phyloP scores from a whole-genome alignment of 2,113 vertebrate genomes.

The Serinus canaria region DNA sequence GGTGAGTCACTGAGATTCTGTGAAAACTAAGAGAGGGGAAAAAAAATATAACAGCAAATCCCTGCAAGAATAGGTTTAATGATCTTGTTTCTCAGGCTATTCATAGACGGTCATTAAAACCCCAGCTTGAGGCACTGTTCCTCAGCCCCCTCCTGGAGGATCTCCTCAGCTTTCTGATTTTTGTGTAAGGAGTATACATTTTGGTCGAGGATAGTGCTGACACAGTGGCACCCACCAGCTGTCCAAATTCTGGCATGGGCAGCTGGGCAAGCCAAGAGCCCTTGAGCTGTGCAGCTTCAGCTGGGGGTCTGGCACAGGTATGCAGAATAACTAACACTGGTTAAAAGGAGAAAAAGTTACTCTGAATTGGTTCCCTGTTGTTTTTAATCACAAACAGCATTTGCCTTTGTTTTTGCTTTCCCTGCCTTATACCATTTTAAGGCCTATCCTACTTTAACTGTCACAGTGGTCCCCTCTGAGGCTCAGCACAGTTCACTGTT shows the following conservation, averaged over 20 bases:
- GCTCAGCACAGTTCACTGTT: background rate
- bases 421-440: background rate
- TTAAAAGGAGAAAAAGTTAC: background rate
- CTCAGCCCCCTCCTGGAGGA: background rate
- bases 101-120: background rate
- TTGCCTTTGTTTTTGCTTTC: background rate
- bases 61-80: background rate
- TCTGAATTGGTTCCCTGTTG: background rate
- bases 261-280: background rate
- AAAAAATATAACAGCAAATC: background rate
- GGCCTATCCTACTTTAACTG: background rate
- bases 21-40: background rate
- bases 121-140: background rate
- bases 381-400: background rate
- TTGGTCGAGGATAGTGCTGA: background rate
- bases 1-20: background rate
- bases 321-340: background rate
- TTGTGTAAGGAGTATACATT: background rate
- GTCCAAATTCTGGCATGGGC: background rate
- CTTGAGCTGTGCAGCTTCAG: background rate
- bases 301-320: background rate
- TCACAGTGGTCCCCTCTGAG: background rate
- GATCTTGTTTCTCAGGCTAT: constrained; percentile 1
- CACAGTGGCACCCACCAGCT: background rate
- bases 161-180: background rate